These are phyloP conservation scores for Phaonia tiefii DNA, from an alignment of 2,888 invertebrate species.

Conservation along the genomic window DNA sequence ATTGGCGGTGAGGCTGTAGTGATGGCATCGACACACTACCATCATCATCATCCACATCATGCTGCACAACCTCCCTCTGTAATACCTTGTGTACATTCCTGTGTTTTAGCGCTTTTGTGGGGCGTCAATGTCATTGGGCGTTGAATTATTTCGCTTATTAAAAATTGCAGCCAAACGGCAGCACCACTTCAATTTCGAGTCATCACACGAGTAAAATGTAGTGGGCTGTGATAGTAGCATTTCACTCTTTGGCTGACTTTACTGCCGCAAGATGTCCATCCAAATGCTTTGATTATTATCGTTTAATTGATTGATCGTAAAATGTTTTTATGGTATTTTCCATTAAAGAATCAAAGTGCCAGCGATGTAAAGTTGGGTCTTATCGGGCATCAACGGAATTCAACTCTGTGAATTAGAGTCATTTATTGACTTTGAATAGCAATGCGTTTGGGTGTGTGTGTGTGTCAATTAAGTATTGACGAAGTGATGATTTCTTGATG, in stretches of 20 bases:
- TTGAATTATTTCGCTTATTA: conserved; percentile 41
- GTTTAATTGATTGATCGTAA: conserved; percentile 78
- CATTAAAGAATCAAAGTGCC: conserved; percentile 49
- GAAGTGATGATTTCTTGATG: conserved; percentile 1
- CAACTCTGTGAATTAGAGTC: background rate
- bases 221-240: background rate
- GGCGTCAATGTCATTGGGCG: conserved; percentile 45
- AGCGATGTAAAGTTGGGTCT: background rate
- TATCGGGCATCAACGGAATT: conserved; percentile 2
- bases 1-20: background rate
- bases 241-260: conserved; percentile 2
- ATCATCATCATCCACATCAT: background rate
- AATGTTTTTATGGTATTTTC: conserved; percentile 75
- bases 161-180: conserved; percentile 36
- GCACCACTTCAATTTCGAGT: conserved; percentile 22
- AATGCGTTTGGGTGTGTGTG: background rate
- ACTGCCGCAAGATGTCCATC: conserved; percentile 49
- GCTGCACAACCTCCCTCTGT: conserved; percentile 27
- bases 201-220: background rate
- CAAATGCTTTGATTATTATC: conserved; percentile 78
- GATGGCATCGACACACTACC: background rate
- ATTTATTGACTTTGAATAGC: background rate
- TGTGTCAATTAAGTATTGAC: background rate
- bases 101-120: conserved; percentile 1
- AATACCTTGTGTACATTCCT: conserved; percentile 13